Conservation (phyloP, 2,797 vertebrate species). For the Chloroceryle amazona region DNA sequence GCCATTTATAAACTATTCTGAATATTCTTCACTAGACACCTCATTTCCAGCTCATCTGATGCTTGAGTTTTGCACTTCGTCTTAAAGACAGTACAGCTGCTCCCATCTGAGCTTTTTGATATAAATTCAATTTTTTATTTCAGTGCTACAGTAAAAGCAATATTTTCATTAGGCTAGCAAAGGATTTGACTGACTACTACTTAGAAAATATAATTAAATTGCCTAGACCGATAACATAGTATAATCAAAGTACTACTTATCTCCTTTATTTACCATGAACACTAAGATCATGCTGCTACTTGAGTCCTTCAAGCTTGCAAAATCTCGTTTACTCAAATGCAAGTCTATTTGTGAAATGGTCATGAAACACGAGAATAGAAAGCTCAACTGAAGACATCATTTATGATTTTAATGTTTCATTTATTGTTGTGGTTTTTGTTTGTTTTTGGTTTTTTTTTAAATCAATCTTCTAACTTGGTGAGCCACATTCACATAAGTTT, state of each 20-base stretch:
- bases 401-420: neutral
- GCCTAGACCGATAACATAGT: neutral
- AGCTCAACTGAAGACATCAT: neutral
- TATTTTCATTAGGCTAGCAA: neutral
- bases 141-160: neutral
- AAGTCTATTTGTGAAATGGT: neutral
- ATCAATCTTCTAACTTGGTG: neutral
- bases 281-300: neutral
- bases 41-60: neutral
- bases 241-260: neutral
- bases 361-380: neutral
- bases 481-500: neutral
- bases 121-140: neutral
- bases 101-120: neutral
- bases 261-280: neutral
- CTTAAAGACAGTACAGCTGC: neutral
- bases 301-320: neutral
- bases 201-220: neutral
- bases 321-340: neutral
- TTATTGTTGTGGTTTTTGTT: neutral
- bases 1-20: neutral
- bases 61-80: neutral
- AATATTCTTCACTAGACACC: neutral
- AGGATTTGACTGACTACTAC: accelerated
- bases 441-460: neutral